Percentiles rank a stretch among this genome's conserved stretches.
Evolutionary conservation across 2,797 vertebrate genomes (phyloP).

Genomic region (Acanthurus leucopareius): DNA sequence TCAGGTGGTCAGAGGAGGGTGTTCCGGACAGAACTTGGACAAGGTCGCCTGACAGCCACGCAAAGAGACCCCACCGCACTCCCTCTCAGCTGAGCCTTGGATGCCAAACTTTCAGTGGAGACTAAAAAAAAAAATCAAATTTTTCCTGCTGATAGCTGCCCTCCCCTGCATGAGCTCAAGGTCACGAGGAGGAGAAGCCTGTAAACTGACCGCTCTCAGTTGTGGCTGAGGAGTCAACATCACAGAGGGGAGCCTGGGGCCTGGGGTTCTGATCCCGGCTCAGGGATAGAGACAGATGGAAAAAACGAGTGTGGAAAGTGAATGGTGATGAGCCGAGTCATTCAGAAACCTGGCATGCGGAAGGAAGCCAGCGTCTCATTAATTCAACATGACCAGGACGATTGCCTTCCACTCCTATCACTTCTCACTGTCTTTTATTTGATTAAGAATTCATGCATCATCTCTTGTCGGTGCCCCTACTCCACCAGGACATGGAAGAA

Average conservation of each 20-base stretch:
- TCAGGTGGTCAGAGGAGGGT: slow-evolving; percentile 65
- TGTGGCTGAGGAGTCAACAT: slow-evolving; percentile 4
- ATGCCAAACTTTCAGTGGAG: not conserved
- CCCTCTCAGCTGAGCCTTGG: slow-evolving; percentile 29
- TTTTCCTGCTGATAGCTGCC: not conserved
- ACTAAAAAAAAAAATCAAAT: slow-evolving; percentile 28
- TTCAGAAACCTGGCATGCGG: slow-evolving; percentile 64
- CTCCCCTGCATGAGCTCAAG: slow-evolving; percentile 44
- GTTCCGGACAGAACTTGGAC: slow-evolving; percentile 43
- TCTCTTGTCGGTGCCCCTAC: slow-evolving; percentile 51
- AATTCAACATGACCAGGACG: slow-evolving; percentile 64
- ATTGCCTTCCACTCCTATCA: slow-evolving; percentile 68
- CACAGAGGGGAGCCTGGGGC: not conserved
- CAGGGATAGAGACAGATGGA: not conserved
- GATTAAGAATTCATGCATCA: slow-evolving; percentile 78
- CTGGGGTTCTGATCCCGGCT: not conserved
- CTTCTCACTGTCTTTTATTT: slow-evolving; percentile 70
- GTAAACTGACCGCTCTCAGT: slow-evolving; percentile 16
- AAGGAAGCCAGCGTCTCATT: slow-evolving; percentile 65
- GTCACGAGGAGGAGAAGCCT: slow-evolving; percentile 42
- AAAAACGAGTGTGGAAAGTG: slow-evolving; percentile 27
- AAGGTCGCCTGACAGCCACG: slow-evolving; percentile 28
- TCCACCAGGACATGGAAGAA: slow-evolving; percentile 39
- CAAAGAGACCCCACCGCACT: slow-evolving; percentile 26
- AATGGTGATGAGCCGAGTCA: slow-evolving; percentile 60